A percentile compares a stretch with the other conserved stretches of the same genome.
Conservation (phyloP, 2,888 invertebrate species). For the Odontothrips loti region DNA sequence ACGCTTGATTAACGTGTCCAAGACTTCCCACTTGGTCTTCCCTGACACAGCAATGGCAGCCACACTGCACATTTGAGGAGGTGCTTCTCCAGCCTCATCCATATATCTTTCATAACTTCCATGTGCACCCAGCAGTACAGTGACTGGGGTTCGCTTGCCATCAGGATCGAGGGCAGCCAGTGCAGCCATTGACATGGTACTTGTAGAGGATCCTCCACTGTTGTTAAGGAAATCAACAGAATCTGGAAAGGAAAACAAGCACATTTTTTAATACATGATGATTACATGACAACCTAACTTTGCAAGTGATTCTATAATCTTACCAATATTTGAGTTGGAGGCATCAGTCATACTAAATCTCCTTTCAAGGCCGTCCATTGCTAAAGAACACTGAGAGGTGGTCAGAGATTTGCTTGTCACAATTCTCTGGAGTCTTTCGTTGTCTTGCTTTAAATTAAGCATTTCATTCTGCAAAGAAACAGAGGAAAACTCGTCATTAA, state of each 20-base stretch:
- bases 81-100: constrained; percentile 60
- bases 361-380: constrained; percentile 46
- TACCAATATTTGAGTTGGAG: constrained; percentile 30
- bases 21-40: constrained; percentile 90
- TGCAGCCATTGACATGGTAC: constrained; percentile 31
- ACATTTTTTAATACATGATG: no score
- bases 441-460: constrained; percentile 93
- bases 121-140: constrained; percentile 80
- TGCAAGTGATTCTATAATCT: background rate
- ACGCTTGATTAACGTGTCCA: constrained; percentile 85
- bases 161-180: constrained; percentile 55
- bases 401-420: constrained; percentile 58
- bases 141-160: constrained; percentile 82
- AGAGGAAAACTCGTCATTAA: constrained; percentile 5
- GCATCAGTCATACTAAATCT: constrained; percentile 48
- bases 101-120: constrained; percentile 68
- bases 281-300: constrained; percentile 13
- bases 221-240: background rate
- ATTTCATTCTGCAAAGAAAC: constrained; percentile 75
- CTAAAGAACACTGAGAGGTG: constrained; percentile 53
- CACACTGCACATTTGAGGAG: constrained; percentile 64
- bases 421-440: constrained; percentile 85
- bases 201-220: constrained; percentile 32
- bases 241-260: constrained; percentile 17
- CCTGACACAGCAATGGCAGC: constrained; percentile 86